These are phyloP conservation scores for Passer montanus DNA, from an alignment of 2,113 vertebrate genomes.

Conservation along the genomic window DNA sequence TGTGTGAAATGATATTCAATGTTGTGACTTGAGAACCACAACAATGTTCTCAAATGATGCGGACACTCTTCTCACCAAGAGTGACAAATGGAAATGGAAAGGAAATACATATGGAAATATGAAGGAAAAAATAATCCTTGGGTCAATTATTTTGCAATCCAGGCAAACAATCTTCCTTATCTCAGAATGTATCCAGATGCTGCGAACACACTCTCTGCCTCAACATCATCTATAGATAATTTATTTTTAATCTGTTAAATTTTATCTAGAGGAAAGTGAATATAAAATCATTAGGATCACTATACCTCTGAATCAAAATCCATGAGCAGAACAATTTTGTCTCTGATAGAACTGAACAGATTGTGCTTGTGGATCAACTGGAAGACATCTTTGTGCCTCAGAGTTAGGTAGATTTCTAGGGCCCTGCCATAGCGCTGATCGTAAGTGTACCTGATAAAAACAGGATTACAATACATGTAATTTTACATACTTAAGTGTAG, in stretches of 20 bases:
- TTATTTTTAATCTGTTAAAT: neutral
- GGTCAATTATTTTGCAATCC: neutral
- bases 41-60: neutral
- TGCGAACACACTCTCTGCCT: neutral
- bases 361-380: slow-evolving; percentile 98
- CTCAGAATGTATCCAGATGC: neutral
- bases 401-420: slow-evolving; percentile 93
- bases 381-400: slow-evolving; percentile 96
- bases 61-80: neutral
- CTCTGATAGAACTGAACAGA: slow-evolving; percentile 95
- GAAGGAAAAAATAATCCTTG: neutral
- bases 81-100: neutral
- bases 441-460: slow-evolving; percentile 87
- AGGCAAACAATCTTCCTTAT: neutral
- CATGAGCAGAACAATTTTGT: slow-evolving; percentile 98
- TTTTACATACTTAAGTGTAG: neutral
- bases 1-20: neutral
- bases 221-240: neutral
- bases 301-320: slow-evolving; percentile 97
- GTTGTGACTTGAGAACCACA: neutral
- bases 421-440: slow-evolving; percentile 96
- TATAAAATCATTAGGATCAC: neutral
- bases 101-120: neutral
- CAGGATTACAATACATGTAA: neutral
- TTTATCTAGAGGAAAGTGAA: neutral